Conservation (phyloP, 2,888 invertebrate species). For the Epinotia nisella region DNA sequence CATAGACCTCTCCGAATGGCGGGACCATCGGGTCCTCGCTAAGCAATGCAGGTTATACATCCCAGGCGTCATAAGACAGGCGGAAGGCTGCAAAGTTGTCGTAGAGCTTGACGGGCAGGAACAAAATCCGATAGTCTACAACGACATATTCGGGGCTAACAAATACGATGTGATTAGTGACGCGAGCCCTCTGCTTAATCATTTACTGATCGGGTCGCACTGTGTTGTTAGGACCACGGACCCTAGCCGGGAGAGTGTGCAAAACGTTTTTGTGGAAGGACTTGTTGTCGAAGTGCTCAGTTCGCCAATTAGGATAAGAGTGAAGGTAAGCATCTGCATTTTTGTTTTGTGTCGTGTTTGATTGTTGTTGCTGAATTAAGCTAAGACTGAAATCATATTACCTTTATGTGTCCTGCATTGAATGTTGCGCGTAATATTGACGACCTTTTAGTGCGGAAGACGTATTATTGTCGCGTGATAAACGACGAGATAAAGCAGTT, state of each 20-base stretch:
- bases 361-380: no score
- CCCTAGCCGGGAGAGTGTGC: constrained; percentile 83
- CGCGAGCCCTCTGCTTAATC: constrained; percentile 93
- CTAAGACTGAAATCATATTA: no score
- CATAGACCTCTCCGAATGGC: constrained; percentile 97
- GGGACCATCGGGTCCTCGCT: constrained; percentile 95
- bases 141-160: constrained; percentile 91
- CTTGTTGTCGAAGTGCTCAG: constrained; percentile 86
- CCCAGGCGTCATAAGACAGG: constrained; percentile 94
- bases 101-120: constrained; percentile 93
- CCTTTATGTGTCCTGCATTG: no score
- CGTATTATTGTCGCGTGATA: no score
- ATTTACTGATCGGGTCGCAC: constrained; percentile 90
- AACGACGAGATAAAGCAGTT: no score
- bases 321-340: constrained; percentile 69
- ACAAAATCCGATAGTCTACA: constrained; percentile 88
- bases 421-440: no score
- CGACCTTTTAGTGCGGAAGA: no score
- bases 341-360: no score
- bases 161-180: constrained; percentile 96
- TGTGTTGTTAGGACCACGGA: constrained; percentile 92
- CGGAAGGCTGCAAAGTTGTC: constrained; percentile 88
- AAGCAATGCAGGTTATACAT: constrained; percentile 92
- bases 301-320: constrained; percentile 78
- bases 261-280: constrained; percentile 93